Evolutionary conservation across 2,888 invertebrate genomes (phyloP).

Genomic region (Drymonia ruficornis): DNA sequence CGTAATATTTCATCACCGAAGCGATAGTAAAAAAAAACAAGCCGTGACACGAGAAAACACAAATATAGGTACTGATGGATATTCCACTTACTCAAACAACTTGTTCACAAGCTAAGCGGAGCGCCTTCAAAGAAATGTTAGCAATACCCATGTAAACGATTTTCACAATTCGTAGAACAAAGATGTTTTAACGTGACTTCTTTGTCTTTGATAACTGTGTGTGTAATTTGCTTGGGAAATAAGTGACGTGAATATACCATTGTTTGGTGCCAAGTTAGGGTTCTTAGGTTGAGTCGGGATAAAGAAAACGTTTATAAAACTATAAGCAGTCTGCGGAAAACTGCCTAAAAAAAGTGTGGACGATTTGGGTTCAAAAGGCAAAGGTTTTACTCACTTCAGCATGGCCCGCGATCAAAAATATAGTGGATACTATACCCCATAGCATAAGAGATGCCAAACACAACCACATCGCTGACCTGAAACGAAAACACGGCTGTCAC

Average conservation of each 20-base stretch:
- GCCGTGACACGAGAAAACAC: no score
- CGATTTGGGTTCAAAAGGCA: not conserved
- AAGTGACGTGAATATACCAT: not conserved
- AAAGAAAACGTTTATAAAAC: no score
- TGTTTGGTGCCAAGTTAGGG: not conserved
- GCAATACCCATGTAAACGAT: constrained; percentile 42
- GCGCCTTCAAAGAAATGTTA: constrained; percentile 43
- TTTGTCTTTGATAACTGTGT: constrained; percentile 31
- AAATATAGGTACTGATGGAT: not conserved
- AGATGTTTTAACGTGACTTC: constrained; percentile 28
- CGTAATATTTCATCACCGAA: no score
- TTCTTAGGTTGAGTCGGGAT: no score
- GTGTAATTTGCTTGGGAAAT: constrained; percentile 26
- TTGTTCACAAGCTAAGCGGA: constrained; percentile 15
- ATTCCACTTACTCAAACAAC: constrained; percentile 13
- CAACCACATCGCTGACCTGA: constrained; percentile 83
- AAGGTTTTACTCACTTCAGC: constrained; percentile 75
- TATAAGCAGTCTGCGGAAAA: no score
- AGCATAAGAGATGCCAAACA: constrained; percentile 84
- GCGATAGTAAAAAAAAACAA: no score
- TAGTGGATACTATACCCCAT: constrained; percentile 84
- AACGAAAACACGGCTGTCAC: constrained; percentile 34
- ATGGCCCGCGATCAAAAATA: constrained; percentile 87
- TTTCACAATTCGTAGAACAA: constrained; percentile 35
- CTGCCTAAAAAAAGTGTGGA: no score